Conservation (phyloP, 2,888 invertebrate species). For the Andrena chrysosceles region DNA sequence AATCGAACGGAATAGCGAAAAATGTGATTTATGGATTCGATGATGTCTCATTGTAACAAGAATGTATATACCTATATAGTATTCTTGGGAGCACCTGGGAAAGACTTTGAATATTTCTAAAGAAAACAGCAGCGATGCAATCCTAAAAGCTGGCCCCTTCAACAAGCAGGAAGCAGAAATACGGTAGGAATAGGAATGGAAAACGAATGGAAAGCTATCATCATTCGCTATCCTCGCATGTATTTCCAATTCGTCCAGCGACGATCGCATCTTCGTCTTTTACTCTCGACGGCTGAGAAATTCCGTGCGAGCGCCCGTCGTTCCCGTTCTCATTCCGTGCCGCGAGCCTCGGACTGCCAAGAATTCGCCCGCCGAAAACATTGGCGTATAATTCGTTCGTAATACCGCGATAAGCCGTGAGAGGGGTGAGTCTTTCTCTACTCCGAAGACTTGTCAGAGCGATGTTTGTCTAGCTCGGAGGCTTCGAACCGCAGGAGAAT, state of each 20-base stretch:
- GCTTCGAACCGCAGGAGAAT: conserved; percentile 66
- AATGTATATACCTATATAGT: too few species aligned
- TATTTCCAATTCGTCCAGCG: neutral
- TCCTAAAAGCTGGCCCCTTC: neutral
- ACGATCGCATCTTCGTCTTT: conserved; percentile 1
- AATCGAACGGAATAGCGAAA: neutral
- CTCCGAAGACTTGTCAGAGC: conserved; percentile 47
- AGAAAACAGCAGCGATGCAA: too few species aligned
- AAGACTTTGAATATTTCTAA: too few species aligned
- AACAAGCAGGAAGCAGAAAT: neutral
- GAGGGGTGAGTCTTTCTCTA: conserved; percentile 12
- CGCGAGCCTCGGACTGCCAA: neutral
- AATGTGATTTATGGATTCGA: neutral
- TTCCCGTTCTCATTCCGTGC: neutral
- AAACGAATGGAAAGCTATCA: neutral
- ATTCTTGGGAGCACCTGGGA: too few species aligned
- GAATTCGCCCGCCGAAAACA: conserved; percentile 21
- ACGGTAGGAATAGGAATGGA: neutral
- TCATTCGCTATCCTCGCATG: neutral
- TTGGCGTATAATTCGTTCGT: conserved; percentile 51
- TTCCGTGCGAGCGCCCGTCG: neutral
- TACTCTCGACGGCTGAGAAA: neutral
- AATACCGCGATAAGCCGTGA: conserved; percentile 46
- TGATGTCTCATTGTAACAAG: too few species aligned
- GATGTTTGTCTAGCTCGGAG: conserved; percentile 73